Conservation (phyloP, 2,888 invertebrate genomes). For the Clitarchus hookeri region DNA sequence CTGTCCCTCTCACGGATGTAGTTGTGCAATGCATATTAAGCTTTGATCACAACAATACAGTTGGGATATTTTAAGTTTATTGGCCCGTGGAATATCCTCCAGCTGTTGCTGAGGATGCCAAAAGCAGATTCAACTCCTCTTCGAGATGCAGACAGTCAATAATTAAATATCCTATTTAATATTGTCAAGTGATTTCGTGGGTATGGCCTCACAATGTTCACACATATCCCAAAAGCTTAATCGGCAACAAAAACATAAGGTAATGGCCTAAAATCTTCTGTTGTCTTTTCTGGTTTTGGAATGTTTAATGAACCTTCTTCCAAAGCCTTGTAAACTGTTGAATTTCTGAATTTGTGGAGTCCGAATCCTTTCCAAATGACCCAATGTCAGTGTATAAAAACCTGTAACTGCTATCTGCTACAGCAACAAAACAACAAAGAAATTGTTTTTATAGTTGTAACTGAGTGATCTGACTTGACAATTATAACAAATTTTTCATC, state of each 20-base stretch:
- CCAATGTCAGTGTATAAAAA: conserved; percentile 47
- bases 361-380: conserved; percentile 46
- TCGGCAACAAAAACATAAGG: conserved; percentile 11
- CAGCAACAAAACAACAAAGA: conserved; percentile 46
- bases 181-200: background rate
- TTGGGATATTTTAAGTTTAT: conserved; percentile 6
- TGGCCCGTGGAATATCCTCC: background rate
- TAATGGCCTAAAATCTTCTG: background rate
- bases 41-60: conserved; percentile 17
- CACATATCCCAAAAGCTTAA: conserved; percentile 15
- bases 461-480: background rate
- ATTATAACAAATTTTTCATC: background rate
- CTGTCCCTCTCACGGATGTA: conserved; percentile 2
- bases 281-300: background rate
- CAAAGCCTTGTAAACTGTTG: conserved; percentile 19
- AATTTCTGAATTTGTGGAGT: conserved; percentile 43
- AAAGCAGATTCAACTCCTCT: background rate
- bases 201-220: background rate
- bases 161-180: background rate
- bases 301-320: conserved; percentile 23
- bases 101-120: conserved; percentile 16
- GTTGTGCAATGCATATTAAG: background rate
- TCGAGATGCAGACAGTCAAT: conserved; percentile 21
- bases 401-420: conserved; percentile 48
- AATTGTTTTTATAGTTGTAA: conserved; percentile 6